phyloP scores from a whole-genome alignment of 2,888 invertebrate genomes.

The Alentia gelatinosa region DNA sequence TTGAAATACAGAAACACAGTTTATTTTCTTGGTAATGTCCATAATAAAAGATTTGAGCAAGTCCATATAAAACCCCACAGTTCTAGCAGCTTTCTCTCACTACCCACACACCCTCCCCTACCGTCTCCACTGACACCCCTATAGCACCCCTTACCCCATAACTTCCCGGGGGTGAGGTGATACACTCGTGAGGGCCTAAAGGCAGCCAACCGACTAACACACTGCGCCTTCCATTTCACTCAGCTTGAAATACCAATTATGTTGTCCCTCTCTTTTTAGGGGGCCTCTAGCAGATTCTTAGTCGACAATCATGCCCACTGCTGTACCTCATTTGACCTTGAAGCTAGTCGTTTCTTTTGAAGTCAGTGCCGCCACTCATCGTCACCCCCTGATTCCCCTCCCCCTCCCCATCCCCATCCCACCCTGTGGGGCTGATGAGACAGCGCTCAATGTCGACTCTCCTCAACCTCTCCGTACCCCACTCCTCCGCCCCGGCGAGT shows the following conservation, averaged over 20 bases:
- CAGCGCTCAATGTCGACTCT: no score
- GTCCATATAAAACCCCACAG: neutral
- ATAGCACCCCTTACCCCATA: neutral
- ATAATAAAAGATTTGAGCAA: neutral
- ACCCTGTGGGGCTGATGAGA: no score
- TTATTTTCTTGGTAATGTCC: neutral
- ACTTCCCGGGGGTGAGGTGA: neutral
- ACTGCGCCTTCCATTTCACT: neutral
- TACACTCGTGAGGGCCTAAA: neutral
- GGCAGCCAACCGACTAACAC: neutral
- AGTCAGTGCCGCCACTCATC: neutral
- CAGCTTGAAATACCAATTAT: constrained; percentile 22
- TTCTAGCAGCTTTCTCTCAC: neutral
- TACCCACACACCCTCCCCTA: neutral
- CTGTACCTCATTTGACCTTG: neutral
- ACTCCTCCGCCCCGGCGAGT: no score
- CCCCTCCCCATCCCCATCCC: neutral
- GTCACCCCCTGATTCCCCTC: neutral
- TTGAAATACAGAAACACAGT: no score
- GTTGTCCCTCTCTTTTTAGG: neutral
- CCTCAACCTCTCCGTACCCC: no score
- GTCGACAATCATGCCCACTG: neutral
- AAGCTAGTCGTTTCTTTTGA: neutral
- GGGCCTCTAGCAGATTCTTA: neutral
- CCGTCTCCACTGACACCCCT: no score